Evolutionary conservation across 1,140 invertebrate genomes (phyloP).

Genomic region (Drusus annulatus): DNA sequence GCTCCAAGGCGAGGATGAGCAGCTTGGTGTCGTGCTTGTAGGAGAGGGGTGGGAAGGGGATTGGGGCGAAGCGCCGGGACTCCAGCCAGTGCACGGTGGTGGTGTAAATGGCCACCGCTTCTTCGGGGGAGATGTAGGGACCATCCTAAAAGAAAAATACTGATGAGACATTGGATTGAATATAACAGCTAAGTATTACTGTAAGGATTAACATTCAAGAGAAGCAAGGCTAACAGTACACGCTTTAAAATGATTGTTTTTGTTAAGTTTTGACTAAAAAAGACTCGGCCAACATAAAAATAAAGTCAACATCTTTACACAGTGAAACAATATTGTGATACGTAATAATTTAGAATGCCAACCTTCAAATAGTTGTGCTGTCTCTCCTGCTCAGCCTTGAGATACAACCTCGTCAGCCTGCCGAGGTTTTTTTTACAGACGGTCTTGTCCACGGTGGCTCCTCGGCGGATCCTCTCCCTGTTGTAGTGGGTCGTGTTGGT

Average conservation of each 20-base stretch:
- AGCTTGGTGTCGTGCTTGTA: conserved; percentile 99
- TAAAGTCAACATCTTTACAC: too few species aligned
- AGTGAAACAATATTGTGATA: too few species aligned
- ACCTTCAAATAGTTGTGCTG: conserved; percentile 99
- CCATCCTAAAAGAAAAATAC: conserved; percentile 80
- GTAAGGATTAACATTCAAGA: too few species aligned
- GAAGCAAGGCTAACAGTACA: too few species aligned
- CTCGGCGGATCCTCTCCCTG: conserved; percentile 93
- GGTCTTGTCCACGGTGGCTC: conserved; percentile 98
- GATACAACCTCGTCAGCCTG: conserved; percentile 93
- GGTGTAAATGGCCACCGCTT: conserved; percentile 99
- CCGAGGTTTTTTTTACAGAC: conserved; percentile 99
- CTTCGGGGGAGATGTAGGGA: conserved; percentile 98
- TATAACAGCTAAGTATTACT: too few species aligned
- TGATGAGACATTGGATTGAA: neutral
- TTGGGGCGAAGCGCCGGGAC: conserved; percentile 97
- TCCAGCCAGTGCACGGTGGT: conserved; percentile 99
- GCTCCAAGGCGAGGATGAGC: conserved; percentile 95
- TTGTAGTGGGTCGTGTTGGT: conserved; percentile 99
- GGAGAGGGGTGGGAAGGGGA: conserved; percentile 98
- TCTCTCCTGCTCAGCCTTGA: conserved; percentile 99
- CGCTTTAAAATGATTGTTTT: too few species aligned
- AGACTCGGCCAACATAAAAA: too few species aligned
- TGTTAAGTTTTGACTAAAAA: too few species aligned
- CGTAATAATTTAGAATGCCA: neutral